Evolutionary conservation across 2,888 invertebrate species (phyloP).

Genomic region (Pecten maximus): DNA sequence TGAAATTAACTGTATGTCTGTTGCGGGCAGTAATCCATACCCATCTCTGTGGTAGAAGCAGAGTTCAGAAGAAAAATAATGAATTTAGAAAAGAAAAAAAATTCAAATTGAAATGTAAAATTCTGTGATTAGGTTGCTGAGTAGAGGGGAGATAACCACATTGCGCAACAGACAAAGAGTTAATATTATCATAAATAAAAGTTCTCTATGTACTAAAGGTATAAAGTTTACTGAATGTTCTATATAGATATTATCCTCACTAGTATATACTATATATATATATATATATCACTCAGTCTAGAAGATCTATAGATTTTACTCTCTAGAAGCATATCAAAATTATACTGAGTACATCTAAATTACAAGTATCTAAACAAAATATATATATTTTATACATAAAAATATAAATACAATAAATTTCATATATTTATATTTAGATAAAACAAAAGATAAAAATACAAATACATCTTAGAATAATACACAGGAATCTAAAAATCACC

Average conservation of each 20-base stretch:
- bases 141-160: not conserved
- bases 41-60: not conserved
- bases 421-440: not conserved
- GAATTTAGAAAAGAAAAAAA: not conserved
- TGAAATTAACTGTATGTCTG: not conserved
- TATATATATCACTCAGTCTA: not conserved
- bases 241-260: not conserved
- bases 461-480: not conserved
- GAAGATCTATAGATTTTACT: not conserved
- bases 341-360: not conserved
- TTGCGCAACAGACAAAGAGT: not conserved
- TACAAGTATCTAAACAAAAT: not conserved
- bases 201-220: not conserved
- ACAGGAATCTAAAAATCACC: too few relatives aligned
- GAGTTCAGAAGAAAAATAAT: not conserved
- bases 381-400: not conserved
- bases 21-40: not conserved
- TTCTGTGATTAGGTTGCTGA: not conserved
- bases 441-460: not conserved
- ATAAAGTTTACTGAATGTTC: not conserved
- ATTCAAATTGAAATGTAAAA: not conserved
- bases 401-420: not conserved
- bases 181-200: not conserved
- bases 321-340: not conserved
- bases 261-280: not conserved